phyloP scores from a whole-genome alignment of 2,113 vertebrate genomes.

The Rallus limicola region DNA sequence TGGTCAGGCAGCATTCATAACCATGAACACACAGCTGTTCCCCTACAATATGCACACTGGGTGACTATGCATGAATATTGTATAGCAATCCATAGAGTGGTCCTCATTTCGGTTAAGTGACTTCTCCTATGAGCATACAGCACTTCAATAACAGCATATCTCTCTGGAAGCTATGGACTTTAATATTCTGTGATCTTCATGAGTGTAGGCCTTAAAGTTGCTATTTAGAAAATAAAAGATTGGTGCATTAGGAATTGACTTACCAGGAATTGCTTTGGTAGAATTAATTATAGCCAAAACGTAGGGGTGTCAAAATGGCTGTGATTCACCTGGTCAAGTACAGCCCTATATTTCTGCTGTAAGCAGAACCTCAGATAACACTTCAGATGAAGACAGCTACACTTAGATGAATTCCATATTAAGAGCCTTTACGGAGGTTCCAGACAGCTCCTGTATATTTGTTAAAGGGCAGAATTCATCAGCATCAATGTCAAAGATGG shows the following conservation, averaged over 20 bases:
- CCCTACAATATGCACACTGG: not conserved
- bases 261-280: not conserved
- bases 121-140: not conserved
- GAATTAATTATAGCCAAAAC: not conserved
- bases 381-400: not conserved
- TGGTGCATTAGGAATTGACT: not conserved
- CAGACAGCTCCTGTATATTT: not conserved
- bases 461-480: not conserved
- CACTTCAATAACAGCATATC: not conserved
- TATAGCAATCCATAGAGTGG: not conserved
- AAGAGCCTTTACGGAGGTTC: not conserved
- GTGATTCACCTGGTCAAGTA: not conserved
- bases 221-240: not conserved
- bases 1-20: accelerated
- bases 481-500: not conserved
- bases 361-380: not conserved
- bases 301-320: not conserved
- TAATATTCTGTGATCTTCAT: not conserved
- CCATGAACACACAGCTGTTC: accelerated
- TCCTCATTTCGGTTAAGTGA: not conserved
- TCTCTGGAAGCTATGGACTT: not conserved
- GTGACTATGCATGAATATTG: not conserved
- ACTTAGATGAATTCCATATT: not conserved
- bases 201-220: not conserved
- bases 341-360: not conserved